Evolutionary conservation across 2,797 vertebrate species (phyloP), one percentile per base, ranked within the genome.

Genomic region (Argyrosomus regius): DNA sequence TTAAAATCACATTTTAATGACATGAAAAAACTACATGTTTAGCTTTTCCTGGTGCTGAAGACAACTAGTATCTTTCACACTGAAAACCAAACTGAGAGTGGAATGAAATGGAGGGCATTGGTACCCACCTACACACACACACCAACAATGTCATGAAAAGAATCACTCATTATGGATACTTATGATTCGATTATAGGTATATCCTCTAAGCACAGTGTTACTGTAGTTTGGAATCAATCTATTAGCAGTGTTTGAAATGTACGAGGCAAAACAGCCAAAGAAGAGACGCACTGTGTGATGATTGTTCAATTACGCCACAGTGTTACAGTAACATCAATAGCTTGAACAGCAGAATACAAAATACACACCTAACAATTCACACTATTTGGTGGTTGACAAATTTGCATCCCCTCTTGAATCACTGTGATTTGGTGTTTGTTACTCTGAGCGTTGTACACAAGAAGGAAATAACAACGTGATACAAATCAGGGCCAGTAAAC

Each of bases 61-160:
- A 14, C 62, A 9, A 35, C 14, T 39, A 18, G 2, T 68, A 45
- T 64, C n/a, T 66, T 28, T 18, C 41, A 49, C 16, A 50, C 5
- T 48, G 31, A 67, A 67, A 62, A 39, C 4, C 41, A 35, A 63
- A 76, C 28, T 22, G 24, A 43, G 20, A 24, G 59, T 75, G 43
- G 48, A 14, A 8, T 72, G 6, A 58, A 43, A 50, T 18, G 24
- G 18, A 26, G 22, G n/a, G 39, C n/a, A 46, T 12, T 11, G 18
- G n/a, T 61, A 7, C 26, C 58, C 58, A 53, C 43, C 54, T 24
- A 59, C 46, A 69, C 69, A 77, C 69, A 77, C 53, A 77, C 53
- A 60, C 46, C 26, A 46, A 26, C 3, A 0, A 39, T 35, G 16
- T 31, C 28, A 67, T 39, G 8, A 9, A 39, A 39, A 39, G 31